Evolutionary conservation across 1,140 invertebrate genomes (phyloP).

Genomic region (Diorhabda carinulata): DNA sequence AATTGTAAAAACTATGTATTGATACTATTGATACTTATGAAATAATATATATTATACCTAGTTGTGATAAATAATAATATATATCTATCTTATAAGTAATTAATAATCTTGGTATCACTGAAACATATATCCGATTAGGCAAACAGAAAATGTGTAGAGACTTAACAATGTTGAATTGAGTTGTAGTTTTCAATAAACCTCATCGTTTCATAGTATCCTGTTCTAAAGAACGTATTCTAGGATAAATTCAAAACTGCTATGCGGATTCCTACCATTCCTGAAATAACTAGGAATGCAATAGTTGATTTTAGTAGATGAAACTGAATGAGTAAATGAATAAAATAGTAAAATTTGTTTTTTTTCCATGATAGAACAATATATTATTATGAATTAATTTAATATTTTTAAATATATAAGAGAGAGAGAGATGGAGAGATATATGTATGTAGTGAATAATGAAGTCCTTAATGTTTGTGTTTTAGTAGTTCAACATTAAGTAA

Average conservation of each 20-base stretch:
- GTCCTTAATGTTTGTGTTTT: too few relatives aligned
- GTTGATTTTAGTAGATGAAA: too few relatives aligned
- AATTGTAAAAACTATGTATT: too few relatives aligned
- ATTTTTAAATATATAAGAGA: too few relatives aligned
- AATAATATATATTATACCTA: not conserved
- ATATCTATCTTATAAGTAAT: not conserved
- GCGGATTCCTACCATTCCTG: slow-evolving; percentile 1
- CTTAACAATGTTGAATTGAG: too few relatives aligned
- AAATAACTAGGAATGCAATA: not conserved
- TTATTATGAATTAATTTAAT: too few relatives aligned
- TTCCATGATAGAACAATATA: too few relatives aligned
- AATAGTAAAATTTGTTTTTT: too few relatives aligned
- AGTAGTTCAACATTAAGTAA: too few relatives aligned
- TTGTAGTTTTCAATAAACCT: not conserved
- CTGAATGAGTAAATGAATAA: too few relatives aligned
- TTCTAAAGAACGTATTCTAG: not conserved
- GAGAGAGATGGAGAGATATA: too few relatives aligned
- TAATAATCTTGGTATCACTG: not conserved
- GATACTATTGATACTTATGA: not conserved
- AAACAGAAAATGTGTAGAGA: not conserved
- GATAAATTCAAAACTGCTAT: not conserved
- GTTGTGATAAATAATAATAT: not conserved
- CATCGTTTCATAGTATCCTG: not conserved
- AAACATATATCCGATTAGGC: not conserved
- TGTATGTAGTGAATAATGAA: too few relatives aligned